A percentile compares a stretch with the other conserved stretches of the same genome.
These are phyloP conservation scores for Alviniconcha marisindica DNA, from an alignment of 1,140 invertebrate species.

Conservation along the genomic window DNA sequence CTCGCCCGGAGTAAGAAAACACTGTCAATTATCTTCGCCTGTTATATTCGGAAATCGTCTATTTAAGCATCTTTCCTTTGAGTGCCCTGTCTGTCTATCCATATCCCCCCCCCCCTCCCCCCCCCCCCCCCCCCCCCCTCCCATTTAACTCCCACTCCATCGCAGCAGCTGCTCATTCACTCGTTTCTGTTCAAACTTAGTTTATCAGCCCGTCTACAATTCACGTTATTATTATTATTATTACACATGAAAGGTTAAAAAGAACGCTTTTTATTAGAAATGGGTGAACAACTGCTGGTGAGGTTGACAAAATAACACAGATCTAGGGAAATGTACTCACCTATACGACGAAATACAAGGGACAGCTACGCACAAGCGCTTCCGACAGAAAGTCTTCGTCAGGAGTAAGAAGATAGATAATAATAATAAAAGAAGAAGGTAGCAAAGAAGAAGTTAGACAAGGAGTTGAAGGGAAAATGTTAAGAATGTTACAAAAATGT, in stretches of 20 bases:
- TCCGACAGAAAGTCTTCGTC: too few species aligned
- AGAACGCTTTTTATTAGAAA: not conserved
- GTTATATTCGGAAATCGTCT: not conserved
- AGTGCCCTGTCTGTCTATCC: too few species aligned
- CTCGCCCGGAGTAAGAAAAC: too few species aligned
- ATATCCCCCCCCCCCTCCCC: not conserved
- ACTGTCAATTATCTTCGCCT: too few species aligned
- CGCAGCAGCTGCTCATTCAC: not conserved
- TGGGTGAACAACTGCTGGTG: not conserved
- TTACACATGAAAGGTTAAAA: not conserved
- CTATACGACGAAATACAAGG: too few species aligned
- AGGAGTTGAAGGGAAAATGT: too few species aligned
- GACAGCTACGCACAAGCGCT: too few species aligned
- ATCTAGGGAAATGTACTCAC: not conserved
- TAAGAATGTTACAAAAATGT: too few species aligned
- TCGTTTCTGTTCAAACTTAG: not conserved
- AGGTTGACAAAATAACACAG: not conserved
- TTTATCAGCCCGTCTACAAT: not conserved
- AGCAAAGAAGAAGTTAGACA: too few species aligned
- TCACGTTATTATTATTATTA: not conserved
- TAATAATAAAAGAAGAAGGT: too few species aligned
- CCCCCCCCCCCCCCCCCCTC: not conserved
- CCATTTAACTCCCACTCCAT: not conserved
- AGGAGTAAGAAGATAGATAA: too few species aligned
- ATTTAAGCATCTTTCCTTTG: not conserved